These are phyloP conservation scores for Mactromeris polynyma DNA, from an alignment of 2,888 invertebrate genomes.

Conservation along the genomic window DNA sequence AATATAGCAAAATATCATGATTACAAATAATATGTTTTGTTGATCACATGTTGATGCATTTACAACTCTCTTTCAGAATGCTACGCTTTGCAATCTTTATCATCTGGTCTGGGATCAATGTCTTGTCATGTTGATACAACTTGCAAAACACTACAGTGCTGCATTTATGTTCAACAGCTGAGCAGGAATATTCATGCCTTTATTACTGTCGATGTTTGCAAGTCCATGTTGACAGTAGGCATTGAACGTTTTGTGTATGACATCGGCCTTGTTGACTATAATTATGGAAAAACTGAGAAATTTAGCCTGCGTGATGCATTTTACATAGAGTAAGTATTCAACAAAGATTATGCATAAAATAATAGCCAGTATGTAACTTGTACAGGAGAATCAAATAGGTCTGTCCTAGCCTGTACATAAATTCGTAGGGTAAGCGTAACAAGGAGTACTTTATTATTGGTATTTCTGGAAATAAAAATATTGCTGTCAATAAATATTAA, in stretches of 20 bases:
- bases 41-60: not conserved
- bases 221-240: not conserved
- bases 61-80: conserved; percentile 61
- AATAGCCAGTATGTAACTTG: too few relatives aligned
- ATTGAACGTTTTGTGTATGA: conserved; percentile 50
- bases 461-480: too few relatives aligned
- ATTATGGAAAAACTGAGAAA: conserved; percentile 60
- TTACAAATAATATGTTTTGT: too few relatives aligned
- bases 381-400: too few relatives aligned
- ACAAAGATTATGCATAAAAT: too few relatives aligned
- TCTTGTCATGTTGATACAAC: conserved; percentile 62
- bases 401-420: too few relatives aligned
- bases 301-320: conserved; percentile 63
- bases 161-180: not conserved
- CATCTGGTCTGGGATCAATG: conserved; percentile 22
- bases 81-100: conserved; percentile 5
- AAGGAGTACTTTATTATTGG: too few relatives aligned
- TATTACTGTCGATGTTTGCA: not conserved
- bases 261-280: conserved; percentile 55
- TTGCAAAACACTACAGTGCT: conserved; percentile 22
- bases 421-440: too few relatives aligned
- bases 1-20: too few relatives aligned
- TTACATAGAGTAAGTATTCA: conserved; percentile 62
- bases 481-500: too few relatives aligned
- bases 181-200: not conserved